These are phyloP conservation scores for Drosophila quasianomalipes DNA, from an alignment of 2,888 invertebrate species.

Conservation along the genomic window DNA sequence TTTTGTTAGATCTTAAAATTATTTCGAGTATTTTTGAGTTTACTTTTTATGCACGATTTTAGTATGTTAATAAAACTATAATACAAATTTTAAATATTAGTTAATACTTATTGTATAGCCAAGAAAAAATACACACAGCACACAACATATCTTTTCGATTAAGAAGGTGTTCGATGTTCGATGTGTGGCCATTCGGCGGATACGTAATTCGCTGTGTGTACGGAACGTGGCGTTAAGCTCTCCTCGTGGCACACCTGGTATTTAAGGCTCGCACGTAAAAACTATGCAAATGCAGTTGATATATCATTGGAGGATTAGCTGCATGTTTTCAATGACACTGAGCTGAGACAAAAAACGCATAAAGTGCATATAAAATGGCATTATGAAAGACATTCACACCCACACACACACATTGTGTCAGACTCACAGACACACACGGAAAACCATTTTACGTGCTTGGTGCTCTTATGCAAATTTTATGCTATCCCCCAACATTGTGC, in stretches of 20 bases:
- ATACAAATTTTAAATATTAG: background rate
- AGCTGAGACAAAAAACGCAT: slow-evolving; percentile 66
- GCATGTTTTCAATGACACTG: slow-evolving; percentile 67
- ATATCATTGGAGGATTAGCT: slow-evolving; percentile 68
- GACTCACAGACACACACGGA: slow-evolving; percentile 11
- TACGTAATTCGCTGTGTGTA: slow-evolving; percentile 10
- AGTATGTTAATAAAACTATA: background rate
- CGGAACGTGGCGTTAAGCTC: slow-evolving; percentile 19
- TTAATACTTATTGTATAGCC: background rate
- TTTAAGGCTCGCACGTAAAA: slow-evolving; percentile 22
- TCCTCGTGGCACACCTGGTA: background rate
- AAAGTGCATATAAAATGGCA: slow-evolving; percentile 74
- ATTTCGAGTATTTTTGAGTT: background rate
- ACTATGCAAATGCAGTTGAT: slow-evolving; percentile 60
- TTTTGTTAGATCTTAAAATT: background rate
- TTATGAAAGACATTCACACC: slow-evolving; percentile 48
- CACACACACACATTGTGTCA: slow-evolving; percentile 10
- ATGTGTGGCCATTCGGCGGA: background rate
- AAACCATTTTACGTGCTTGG: slow-evolving; percentile 21
- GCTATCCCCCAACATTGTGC: slow-evolving; percentile 44
- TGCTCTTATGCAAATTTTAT: slow-evolving; percentile 67
- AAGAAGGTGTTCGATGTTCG: background rate
- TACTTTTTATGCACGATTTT: background rate
- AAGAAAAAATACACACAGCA: background rate
- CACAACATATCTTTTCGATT: background rate